A percentile compares a stretch with the other conserved stretches of the same genome.
Evolutionary conservation across 1,140 invertebrate species (phyloP).

Genomic region (Zaprionus gabonicus): DNA sequence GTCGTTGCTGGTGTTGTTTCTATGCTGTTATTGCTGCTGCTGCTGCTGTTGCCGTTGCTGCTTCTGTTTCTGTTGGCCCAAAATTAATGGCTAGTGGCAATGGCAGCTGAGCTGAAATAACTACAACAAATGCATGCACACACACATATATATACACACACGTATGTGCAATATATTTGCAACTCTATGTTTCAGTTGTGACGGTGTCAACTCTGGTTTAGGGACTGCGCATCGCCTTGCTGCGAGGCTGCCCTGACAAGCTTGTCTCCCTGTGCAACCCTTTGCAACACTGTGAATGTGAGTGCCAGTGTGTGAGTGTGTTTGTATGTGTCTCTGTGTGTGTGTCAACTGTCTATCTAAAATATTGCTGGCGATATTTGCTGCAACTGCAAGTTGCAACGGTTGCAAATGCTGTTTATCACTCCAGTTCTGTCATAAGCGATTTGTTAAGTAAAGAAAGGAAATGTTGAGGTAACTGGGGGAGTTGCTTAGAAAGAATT

Average conservation of each 20-base stretch:
- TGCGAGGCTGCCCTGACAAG: constrained; percentile 22
- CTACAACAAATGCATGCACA: constrained; percentile 44
- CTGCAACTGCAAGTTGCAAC: constrained; percentile 9
- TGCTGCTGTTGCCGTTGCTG: constrained; percentile 13
- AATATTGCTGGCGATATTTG: constrained; percentile 40
- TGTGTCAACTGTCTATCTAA: constrained; percentile 50
- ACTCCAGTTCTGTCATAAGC: constrained; percentile 37
- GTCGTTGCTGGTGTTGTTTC: constrained; percentile 17
- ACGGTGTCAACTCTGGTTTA: constrained; percentile 38
- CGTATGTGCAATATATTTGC: background rate
- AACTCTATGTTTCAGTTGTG: constrained; percentile 32
- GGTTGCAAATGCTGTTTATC: constrained; percentile 35
- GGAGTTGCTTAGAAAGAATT: background rate
- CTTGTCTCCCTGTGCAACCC: constrained; percentile 2
- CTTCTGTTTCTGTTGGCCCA: constrained; percentile 54
- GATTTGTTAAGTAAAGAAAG: constrained; percentile 32
- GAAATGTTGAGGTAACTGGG: background rate
- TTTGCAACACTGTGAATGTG: background rate
- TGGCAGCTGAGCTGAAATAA: constrained; percentile 69
- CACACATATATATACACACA: constrained; percentile 14
- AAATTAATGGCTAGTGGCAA: constrained; percentile 78
- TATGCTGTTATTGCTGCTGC: constrained; percentile 40
- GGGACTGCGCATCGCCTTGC: background rate
- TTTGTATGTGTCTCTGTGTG: constrained; percentile 1
- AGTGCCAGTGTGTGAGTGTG: constrained; percentile 9